phyloP scores from a whole-genome alignment of 2,888 invertebrate genomes.

The Zaprionus obscuricornis region DNA sequence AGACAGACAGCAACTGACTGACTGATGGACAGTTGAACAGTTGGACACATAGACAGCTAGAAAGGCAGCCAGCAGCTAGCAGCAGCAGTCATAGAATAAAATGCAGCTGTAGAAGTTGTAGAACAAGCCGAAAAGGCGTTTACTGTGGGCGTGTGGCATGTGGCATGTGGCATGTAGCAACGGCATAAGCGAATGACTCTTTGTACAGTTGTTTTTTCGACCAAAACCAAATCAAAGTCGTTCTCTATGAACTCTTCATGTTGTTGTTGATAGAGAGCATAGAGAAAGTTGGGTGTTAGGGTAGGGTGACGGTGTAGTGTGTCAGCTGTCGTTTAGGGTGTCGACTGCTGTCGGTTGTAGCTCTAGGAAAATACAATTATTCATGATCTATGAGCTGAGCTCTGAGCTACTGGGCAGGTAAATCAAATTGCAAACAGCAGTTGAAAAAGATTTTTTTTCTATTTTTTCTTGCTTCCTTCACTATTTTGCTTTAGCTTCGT shows the following conservation, averaged over 20 bases:
- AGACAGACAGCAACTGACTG: conserved; percentile 3
- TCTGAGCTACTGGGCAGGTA: conserved; percentile 22
- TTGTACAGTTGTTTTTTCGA: too few species aligned
- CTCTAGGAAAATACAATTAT: conserved; percentile 31
- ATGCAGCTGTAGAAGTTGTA: background rate
- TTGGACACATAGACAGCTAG: conserved; percentile 22
- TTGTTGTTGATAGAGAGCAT: too few species aligned
- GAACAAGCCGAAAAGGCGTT: background rate
- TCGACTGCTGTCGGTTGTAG: background rate
- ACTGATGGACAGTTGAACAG: conserved; percentile 14
- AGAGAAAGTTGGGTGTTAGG: too few species aligned
- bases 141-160: too few species aligned
- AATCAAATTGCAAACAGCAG: conserved; percentile 39
- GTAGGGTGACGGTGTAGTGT: too few species aligned
- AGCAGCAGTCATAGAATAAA: conserved; percentile 24
- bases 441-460: conserved; percentile 8
- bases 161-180: too few species aligned
- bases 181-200: too few species aligned
- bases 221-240: conserved; percentile 46
- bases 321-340: too few species aligned
- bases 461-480: background rate
- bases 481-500: too few species aligned
- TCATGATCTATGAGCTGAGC: conserved; percentile 26
- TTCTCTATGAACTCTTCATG: conserved; percentile 41
- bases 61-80: too few species aligned